Evolutionary conservation across 2,797 vertebrate genomes (phyloP).

Genomic region (Cyprinodon diabolis): DNA sequence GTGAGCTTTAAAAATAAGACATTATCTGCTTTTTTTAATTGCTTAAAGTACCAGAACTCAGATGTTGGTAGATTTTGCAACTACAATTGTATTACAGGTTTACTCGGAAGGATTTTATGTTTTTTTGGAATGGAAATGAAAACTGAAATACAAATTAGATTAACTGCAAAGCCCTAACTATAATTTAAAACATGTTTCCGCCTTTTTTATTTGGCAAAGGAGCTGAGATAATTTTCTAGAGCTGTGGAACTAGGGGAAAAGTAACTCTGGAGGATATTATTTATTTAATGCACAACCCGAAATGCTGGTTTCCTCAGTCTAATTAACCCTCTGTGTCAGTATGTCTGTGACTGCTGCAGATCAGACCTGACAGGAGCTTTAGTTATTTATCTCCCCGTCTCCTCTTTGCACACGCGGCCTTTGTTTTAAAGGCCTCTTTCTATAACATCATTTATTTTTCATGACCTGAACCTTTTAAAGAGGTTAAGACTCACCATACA

Average conservation of each 20-base stretch:
- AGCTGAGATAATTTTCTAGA: not conserved
- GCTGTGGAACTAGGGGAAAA: not conserved
- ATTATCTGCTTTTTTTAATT: not conserved
- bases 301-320: not conserved
- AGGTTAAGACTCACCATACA: constrained; percentile 91
- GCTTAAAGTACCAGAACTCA: not conserved
- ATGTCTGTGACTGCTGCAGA: not conserved
- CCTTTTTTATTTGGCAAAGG: not conserved
- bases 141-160: not conserved
- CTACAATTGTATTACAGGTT: not conserved
- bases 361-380: not conserved
- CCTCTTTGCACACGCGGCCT: no score
- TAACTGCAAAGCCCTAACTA: not conserved
- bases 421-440: no score
- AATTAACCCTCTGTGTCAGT: not conserved
- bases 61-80: not conserved
- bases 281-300: not conserved
- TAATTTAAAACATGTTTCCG: not conserved
- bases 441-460: no score
- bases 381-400: not conserved
- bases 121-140: not conserved
- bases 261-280: not conserved
- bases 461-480: not conserved
- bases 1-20: not conserved
- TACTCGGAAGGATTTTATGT: not conserved